phyloP scores from a whole-genome alignment of 2,797 vertebrate genomes.

The Rhynchonycteris naso region DNA sequence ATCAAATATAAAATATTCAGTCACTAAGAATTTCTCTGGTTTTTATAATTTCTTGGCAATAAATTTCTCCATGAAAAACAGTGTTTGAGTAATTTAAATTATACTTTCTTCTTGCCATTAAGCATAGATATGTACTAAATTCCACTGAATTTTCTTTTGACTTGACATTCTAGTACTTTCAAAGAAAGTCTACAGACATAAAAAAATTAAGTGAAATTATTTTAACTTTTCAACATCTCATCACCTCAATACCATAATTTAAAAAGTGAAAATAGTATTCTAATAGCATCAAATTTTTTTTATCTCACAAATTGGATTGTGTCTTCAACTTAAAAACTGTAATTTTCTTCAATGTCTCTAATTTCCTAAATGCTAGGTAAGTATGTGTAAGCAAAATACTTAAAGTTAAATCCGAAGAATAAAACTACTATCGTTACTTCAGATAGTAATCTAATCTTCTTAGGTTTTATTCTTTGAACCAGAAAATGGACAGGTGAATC shows the following conservation, averaged over 20 bases:
- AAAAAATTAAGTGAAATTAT: background rate
- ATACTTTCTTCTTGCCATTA: background rate
- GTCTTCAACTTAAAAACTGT: background rate
- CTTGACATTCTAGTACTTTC: background rate
- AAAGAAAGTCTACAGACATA: background rate
- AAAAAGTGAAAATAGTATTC: background rate
- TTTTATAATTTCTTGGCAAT: background rate
- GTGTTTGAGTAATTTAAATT: background rate
- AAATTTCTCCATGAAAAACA: background rate
- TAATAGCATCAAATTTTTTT: background rate
- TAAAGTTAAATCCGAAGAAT: background rate
- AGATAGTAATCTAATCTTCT: background rate
- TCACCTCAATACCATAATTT: background rate
- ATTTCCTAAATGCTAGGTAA: background rate
- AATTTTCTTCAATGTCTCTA: background rate
- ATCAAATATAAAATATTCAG: background rate
- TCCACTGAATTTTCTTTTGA: background rate
- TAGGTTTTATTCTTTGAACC: background rate
- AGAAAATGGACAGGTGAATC: background rate
- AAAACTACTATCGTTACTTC: background rate
- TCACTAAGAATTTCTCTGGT: slow-evolving; percentile 9
- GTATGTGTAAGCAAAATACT: background rate
- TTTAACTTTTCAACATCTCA: background rate
- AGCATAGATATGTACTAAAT: background rate
- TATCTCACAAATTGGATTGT: background rate